phyloP scores from a whole-genome alignment of 2,113 vertebrate genomes.

The Furnarius figulus region DNA sequence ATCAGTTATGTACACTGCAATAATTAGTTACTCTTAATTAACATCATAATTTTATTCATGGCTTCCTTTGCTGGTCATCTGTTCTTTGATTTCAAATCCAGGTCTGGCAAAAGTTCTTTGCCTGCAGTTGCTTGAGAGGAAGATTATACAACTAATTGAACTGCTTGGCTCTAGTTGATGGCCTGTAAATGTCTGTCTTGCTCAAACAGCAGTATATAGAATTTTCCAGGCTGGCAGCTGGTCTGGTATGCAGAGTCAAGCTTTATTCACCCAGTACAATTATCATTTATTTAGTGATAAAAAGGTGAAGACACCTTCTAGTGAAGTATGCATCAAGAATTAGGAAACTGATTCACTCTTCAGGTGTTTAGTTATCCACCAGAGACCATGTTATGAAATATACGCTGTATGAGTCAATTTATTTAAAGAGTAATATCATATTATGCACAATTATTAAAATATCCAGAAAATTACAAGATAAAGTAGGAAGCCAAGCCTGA shows the following conservation, averaged over 20 bases:
- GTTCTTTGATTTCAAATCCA: not conserved
- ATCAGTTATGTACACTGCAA: not conserved
- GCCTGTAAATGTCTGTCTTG: not conserved
- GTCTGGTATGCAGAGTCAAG: not conserved
- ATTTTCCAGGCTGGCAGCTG: conserved; percentile 5
- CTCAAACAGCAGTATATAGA: not conserved
- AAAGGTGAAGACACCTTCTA: not conserved
- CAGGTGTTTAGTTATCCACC: not conserved
- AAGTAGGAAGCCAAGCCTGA: not conserved
- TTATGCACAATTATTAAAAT: not conserved
- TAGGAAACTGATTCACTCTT: not conserved
- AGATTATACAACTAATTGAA: not conserved
- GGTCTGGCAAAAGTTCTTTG: not conserved
- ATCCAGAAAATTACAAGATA: not conserved
- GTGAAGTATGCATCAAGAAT: not conserved
- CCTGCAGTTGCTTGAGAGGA: not conserved
- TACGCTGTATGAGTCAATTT: not conserved
- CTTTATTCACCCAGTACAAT: not conserved
- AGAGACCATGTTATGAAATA: not conserved
- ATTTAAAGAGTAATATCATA: not conserved
- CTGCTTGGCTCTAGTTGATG: not conserved
- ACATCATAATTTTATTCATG: not conserved
- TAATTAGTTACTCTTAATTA: conserved; percentile 12
- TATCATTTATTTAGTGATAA: not conserved
- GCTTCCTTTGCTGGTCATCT: not conserved